A percentile compares a stretch with the other conserved stretches of the same genome.
Evolutionary conservation across 2,113 vertebrate species (phyloP).

Genomic region (Jacana jacana): DNA sequence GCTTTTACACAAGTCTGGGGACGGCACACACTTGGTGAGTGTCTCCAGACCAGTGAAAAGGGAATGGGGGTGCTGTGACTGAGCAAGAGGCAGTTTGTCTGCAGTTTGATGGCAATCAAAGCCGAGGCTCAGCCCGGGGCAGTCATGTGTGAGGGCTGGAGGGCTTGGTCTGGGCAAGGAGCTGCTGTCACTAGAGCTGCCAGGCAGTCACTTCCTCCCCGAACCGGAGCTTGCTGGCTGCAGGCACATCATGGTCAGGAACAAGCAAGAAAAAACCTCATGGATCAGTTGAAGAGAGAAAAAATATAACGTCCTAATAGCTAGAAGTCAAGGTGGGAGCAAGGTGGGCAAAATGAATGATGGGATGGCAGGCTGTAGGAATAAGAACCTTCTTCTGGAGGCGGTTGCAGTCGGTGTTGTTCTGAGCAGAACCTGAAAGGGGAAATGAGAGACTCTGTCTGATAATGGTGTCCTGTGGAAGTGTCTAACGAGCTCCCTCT

Average conservation of each 20-base stretch:
- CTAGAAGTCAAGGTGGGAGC: neutral
- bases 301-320: neutral
- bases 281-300: neutral
- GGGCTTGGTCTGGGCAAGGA: neutral
- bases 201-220: neutral
- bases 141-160: neutral
- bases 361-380: neutral
- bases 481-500: neutral
- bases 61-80: accelerated
- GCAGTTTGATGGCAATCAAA: neutral
- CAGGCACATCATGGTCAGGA: neutral
- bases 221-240: neutral
- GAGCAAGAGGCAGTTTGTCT: neutral
- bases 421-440: neutral
- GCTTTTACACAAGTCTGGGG: too few species aligned
- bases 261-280: neutral
- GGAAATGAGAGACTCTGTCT: neutral
- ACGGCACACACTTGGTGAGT: accelerated
- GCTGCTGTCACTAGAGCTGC: neutral
- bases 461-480: neutral
- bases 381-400: accelerated
- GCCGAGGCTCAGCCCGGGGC: neutral
- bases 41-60: neutral
- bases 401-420: accelerated
- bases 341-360: neutral